Evolutionary conservation across 1,140 invertebrate species (phyloP).

Genomic region (Coboldia fuscipes): DNA sequence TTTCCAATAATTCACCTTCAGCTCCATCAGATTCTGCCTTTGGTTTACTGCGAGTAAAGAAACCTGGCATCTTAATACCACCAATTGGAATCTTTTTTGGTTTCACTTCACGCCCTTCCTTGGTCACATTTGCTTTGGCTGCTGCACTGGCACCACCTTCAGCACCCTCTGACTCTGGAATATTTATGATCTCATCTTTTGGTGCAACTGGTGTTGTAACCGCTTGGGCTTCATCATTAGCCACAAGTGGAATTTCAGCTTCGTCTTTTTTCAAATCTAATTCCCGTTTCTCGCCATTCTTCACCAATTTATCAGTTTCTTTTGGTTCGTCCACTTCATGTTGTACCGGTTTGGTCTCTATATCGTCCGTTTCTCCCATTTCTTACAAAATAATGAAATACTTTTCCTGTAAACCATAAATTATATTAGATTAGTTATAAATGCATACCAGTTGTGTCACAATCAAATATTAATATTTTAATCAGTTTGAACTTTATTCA

Average conservation of each 20-base stretch:
- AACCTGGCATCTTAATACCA: constrained; percentile 60
- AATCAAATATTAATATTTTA: too few relatives aligned
- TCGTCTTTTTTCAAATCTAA: constrained; percentile 7
- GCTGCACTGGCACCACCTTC: constrained; percentile 22
- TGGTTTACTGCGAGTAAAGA: constrained; percentile 52
- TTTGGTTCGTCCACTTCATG: constrained; percentile 15
- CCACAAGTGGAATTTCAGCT: constrained; percentile 8
- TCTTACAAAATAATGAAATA: too few relatives aligned
- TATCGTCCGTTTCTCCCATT: constrained; percentile 2
- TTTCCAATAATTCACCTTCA: constrained; percentile 21
- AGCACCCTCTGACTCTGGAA: constrained; percentile 18
- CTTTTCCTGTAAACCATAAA: too few relatives aligned
- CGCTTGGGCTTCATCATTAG: constrained; percentile 1
- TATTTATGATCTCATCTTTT: constrained; percentile 17
- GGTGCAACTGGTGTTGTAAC: constrained; percentile 25
- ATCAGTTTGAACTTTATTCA: too few relatives aligned
- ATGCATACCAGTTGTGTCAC: too few relatives aligned
- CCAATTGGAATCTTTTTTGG: constrained; percentile 63
- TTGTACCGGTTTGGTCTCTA: neutral
- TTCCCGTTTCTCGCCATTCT: neutral
- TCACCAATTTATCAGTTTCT: constrained; percentile 12
- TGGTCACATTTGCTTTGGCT: constrained; percentile 30
- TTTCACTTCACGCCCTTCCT: constrained; percentile 44
- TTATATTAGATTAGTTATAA: too few relatives aligned
- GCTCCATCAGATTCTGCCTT: constrained; percentile 20